Percentiles rank a stretch among this genome's conserved stretches.
Conservation (phyloP, 2,113 vertebrate species). For the Labeo catla region DNA sequence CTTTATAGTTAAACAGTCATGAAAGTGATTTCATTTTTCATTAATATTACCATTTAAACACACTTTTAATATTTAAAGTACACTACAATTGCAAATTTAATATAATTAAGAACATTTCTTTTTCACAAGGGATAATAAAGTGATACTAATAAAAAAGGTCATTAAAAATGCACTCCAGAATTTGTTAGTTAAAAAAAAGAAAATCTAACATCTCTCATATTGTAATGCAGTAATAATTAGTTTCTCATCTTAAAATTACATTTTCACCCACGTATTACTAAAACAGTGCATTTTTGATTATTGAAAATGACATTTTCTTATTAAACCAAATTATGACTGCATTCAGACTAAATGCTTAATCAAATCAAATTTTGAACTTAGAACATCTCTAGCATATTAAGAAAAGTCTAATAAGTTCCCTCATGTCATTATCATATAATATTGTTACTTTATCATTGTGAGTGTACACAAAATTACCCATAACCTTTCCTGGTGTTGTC, state of each 20-base stretch:
- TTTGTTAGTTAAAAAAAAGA: not conserved
- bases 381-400: not conserved
- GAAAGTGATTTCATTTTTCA: not conserved
- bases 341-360: not conserved
- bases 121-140: conserved; percentile 12
- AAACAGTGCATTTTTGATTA: conserved; percentile 14
- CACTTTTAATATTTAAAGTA: not conserved
- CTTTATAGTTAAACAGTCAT: not conserved
- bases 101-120: not conserved
- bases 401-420: not conserved
- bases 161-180: not conserved
- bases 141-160: not conserved
- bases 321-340: not conserved
- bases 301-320: not conserved
- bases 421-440: not conserved
- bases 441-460: not conserved
- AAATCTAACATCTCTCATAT: not conserved
- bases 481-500: not conserved
- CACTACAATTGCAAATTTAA: not conserved
- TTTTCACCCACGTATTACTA: not conserved
- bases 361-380: not conserved
- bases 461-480: not conserved
- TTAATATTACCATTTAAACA: not conserved
- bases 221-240: not conserved
- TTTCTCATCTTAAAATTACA: not conserved